These are phyloP conservation scores for Lutjanus argentimaculatus DNA, from an alignment of 2,797 vertebrate species.

Conservation along the genomic window DNA sequence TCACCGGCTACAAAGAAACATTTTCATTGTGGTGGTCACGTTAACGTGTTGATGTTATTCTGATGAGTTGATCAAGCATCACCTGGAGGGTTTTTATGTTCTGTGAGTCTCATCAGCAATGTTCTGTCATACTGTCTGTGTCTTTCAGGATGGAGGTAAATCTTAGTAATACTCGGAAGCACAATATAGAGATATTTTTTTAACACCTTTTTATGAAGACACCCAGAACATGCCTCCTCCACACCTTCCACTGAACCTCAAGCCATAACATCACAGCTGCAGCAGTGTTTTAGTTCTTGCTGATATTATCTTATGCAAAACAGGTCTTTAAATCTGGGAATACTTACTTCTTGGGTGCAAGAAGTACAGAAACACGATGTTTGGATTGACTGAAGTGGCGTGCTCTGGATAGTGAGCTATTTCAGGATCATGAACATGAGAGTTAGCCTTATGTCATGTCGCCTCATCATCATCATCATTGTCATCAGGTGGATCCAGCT, in stretches of 20 bases:
- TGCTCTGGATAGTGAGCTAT: conserved; percentile 35
- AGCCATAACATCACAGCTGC: conserved; percentile 60
- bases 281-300: conserved; percentile 55
- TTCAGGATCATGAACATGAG: conserved; percentile 34
- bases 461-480: conserved; percentile 11
- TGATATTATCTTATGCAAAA: conserved; percentile 74
- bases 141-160: conserved; percentile 56
- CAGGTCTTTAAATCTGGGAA: conserved; percentile 46
- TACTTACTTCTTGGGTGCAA: conserved; percentile 1
- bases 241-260: conserved; percentile 64
- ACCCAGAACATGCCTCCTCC: conserved; percentile 67
- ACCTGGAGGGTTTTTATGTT: conserved; percentile 21
- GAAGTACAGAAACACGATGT: conserved; percentile 1
- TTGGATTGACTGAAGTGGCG: conserved; percentile 23
- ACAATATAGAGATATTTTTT: conserved; percentile 78
- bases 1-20: conserved; percentile 4
- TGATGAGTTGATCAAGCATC: conserved; percentile 20
- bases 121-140: conserved; percentile 19
- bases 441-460: conserved; percentile 43
- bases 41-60: conserved; percentile 50
- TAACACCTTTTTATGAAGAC: conserved; percentile 59
- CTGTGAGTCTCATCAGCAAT: conserved; percentile 25
- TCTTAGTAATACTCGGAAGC: conserved; percentile 78
- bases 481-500: background rate
- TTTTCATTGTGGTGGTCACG: conserved; percentile 4